A percentile compares a stretch with the other conserved stretches of the same genome.
phyloP scores from a whole-genome alignment of 2,797 vertebrate genomes.

The Bradypus variegatus region DNA sequence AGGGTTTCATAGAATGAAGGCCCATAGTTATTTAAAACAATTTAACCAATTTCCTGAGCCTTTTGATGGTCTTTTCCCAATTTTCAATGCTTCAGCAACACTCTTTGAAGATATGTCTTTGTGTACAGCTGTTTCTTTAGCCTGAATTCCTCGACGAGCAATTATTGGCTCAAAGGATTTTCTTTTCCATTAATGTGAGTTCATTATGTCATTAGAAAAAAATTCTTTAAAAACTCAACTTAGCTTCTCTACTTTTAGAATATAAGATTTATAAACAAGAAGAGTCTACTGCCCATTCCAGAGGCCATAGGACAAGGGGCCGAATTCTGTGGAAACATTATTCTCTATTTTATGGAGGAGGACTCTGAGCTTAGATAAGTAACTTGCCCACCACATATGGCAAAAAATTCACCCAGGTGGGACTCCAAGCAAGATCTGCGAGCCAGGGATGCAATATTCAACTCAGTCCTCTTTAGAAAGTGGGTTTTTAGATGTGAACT shows the following conservation, averaged over 20 bases:
- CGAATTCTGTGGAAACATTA: not conserved
- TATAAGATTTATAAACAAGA: not conserved
- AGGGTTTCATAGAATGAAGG: not conserved
- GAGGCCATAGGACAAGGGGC: not conserved
- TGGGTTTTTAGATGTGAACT: not conserved
- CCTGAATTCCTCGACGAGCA: not conserved
- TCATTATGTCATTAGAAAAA: constrained; percentile 2
- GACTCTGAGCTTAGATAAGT: not conserved
- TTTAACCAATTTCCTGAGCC: not conserved
- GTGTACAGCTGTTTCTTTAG: not conserved
- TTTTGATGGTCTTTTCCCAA: not conserved
- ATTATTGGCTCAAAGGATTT: not conserved
- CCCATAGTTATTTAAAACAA: not conserved
- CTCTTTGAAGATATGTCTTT: not conserved
- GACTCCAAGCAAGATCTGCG: not conserved
- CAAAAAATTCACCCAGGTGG: not conserved
- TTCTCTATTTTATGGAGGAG: not conserved
- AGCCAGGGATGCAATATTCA: not conserved
- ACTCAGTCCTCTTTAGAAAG: not conserved
- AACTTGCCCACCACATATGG: not conserved
- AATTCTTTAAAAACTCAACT: not conserved
- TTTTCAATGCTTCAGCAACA: not conserved
- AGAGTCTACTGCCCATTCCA: not conserved
- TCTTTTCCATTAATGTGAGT: not conserved
- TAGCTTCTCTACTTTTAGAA: not conserved